Percentiles rank a stretch among this genome's conserved stretches.
phyloP scores from a whole-genome alignment of 2,888 invertebrate species.

The Trisateles emortualis region DNA sequence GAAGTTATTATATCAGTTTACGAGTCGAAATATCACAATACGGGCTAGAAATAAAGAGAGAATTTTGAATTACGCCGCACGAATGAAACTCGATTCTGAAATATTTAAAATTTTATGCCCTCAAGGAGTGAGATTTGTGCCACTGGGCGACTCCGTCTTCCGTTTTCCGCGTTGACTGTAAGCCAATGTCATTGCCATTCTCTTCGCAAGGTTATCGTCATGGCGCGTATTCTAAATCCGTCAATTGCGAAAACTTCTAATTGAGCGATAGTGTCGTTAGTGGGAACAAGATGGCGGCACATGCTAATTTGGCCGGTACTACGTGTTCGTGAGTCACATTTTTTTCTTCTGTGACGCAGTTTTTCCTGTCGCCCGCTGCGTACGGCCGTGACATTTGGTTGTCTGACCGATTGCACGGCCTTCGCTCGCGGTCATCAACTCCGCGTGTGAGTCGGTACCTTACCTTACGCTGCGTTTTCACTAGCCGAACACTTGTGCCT shows the following conservation, averaged over 20 bases:
- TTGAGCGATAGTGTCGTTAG: conserved; percentile 29
- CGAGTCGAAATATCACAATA: conserved; percentile 77
- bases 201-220: conserved; percentile 69
- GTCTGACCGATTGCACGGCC: conserved; percentile 85
- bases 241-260: conserved; percentile 55
- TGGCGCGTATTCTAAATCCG: conserved; percentile 52
- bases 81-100: conserved; percentile 35
- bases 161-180: conserved; percentile 71
- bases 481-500: conserved; percentile 52
- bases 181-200: conserved; percentile 82
- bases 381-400: conserved; percentile 84
- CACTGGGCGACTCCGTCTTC: conserved; percentile 59
- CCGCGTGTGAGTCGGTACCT: conserved; percentile 71
- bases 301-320: conserved; percentile 42
- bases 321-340: conserved; percentile 72
- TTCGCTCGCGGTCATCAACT: conserved; percentile 84
- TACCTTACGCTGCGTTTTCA: conserved; percentile 70
- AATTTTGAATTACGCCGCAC: conserved; percentile 43
- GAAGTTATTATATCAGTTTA: conserved; percentile 80
- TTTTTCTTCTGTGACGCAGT: conserved; percentile 80
- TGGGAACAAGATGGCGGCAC: conserved; percentile 54
- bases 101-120: conserved; percentile 41
- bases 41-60: conserved; percentile 53
- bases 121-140: conserved; percentile 44
- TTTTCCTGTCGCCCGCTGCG: conserved; percentile 74